These are phyloP conservation scores for Zophobas atratus DNA, from an alignment of 1,140 invertebrate species.

Conservation along the genomic window DNA sequence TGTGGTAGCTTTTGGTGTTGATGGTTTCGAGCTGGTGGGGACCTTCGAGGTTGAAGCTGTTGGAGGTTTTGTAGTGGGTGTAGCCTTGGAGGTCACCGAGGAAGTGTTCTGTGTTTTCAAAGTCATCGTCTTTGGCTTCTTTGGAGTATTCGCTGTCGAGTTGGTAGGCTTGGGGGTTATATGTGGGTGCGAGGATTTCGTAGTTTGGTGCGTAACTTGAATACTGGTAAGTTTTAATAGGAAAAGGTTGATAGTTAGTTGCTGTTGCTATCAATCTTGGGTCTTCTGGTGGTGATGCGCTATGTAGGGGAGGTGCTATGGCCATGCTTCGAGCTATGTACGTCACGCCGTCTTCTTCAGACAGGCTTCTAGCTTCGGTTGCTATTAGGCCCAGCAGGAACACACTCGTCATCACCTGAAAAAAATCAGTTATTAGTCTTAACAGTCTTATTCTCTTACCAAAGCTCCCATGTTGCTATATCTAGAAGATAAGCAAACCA, in stretches of 20 bases:
- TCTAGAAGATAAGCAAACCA: slow-evolving; percentile 44
- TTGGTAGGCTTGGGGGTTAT: slow-evolving; percentile 18
- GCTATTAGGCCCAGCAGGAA: slow-evolving; percentile 45
- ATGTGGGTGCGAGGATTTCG: slow-evolving; percentile 10
- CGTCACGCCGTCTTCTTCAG: slow-evolving; percentile 27
- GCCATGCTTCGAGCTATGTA: slow-evolving; percentile 48
- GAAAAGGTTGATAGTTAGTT: slow-evolving; percentile 51
- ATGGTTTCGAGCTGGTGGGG: slow-evolving; percentile 60
- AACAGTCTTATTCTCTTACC: slow-evolving; percentile 46
- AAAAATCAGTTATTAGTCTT: slow-evolving; percentile 7
- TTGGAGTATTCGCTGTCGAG: slow-evolving; percentile 26
- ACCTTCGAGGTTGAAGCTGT: slow-evolving; percentile 57
- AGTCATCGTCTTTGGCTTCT: slow-evolving; percentile 9
- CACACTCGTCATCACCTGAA: slow-evolving; percentile 55
- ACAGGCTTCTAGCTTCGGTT: slow-evolving; percentile 47
- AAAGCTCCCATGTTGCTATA: slow-evolving; percentile 56
- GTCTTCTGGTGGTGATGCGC: slow-evolving; percentile 37
- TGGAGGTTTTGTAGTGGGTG: slow-evolving; percentile 57
- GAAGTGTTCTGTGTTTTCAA: slow-evolving; percentile 23
- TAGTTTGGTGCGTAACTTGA: slow-evolving; percentile 31
- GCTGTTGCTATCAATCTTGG: slow-evolving; percentile 39
- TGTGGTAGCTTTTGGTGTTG: slow-evolving; percentile 56
- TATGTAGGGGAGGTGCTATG: slow-evolving; percentile 13
- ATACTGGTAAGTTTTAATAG: slow-evolving; percentile 49
- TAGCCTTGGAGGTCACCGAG: slow-evolving; percentile 46